These are phyloP conservation scores for Phasia obesa DNA, from an alignment of 2,888 invertebrate species.

Conservation along the genomic window DNA sequence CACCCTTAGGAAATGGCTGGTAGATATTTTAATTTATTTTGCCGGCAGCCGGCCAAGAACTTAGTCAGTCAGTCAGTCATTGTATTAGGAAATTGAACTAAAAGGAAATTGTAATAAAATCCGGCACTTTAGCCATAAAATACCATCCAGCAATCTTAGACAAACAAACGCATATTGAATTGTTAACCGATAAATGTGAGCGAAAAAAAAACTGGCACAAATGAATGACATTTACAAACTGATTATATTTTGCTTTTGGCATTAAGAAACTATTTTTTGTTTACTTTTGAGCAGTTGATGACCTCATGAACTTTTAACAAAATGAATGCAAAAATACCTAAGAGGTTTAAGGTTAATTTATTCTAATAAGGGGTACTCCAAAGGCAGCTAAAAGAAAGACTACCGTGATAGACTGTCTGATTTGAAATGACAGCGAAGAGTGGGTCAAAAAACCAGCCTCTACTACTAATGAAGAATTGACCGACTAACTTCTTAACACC, in stretches of 20 bases:
- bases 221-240: slow-evolving; percentile 35
- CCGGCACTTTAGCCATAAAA: slow-evolving; percentile 31
- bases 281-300: neutral
- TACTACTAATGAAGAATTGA: too few species aligned
- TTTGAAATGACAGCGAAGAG: too few species aligned
- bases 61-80: slow-evolving; percentile 12
- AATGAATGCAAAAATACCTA: neutral
- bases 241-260: slow-evolving; percentile 17
- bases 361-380: too few species aligned
- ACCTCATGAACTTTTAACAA: slow-evolving; percentile 35
- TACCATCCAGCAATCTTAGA: neutral
- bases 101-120: slow-evolving; percentile 55
- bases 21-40: slow-evolving; percentile 51
- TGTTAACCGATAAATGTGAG: slow-evolving; percentile 11
- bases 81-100: slow-evolving; percentile 27
- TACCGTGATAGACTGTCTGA: too few species aligned
- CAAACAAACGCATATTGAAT: slow-evolving; percentile 24
- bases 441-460: too few species aligned
- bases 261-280: neutral
- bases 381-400: too few species aligned
- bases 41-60: slow-evolving; percentile 55
- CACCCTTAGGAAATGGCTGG: slow-evolving; percentile 59
- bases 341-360: too few species aligned
- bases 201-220: slow-evolving; percentile 14
- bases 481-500: too few species aligned